phyloP scores from a whole-genome alignment of 2,888 invertebrate genomes.

The Drosophila pseudotalamancana region DNA sequence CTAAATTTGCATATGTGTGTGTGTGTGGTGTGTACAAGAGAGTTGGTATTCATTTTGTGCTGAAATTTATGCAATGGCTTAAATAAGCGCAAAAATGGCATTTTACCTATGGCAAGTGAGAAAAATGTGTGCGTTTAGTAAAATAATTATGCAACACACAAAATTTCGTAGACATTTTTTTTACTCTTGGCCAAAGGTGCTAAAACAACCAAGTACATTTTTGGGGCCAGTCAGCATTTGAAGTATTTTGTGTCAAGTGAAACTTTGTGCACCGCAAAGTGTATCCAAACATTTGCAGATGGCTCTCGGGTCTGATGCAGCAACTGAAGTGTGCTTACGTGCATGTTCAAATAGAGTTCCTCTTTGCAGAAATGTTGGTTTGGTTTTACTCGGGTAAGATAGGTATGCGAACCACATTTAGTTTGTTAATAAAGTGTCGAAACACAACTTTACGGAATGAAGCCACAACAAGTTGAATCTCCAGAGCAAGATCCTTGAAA shows the following conservation, averaged over 20 bases:
- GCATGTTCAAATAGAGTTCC: conserved; percentile 23
- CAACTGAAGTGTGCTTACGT: conserved; percentile 36
- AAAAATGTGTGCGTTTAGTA: conserved; percentile 57
- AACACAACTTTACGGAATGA: conserved; percentile 1
- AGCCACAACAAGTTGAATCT: neutral
- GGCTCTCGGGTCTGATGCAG: conserved; percentile 32
- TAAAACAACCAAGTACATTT: neutral
- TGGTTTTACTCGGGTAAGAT: neutral
- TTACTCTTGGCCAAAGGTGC: conserved; percentile 11
- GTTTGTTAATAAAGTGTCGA: conserved; percentile 19
- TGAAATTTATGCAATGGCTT: conserved; percentile 79
- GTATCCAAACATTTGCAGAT: conserved; percentile 53
- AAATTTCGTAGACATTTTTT: conserved; percentile 13
- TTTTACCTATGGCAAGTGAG: conserved; percentile 67
- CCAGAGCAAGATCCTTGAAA: neutral
- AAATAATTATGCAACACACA: conserved; percentile 69
- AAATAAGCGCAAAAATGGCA: conserved; percentile 78
- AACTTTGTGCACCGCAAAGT: conserved; percentile 56
- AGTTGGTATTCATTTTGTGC: conserved; percentile 50
- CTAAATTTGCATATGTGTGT: conserved; percentile 68
- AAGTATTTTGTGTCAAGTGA: conserved; percentile 49
- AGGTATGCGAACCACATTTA: conserved; percentile 25
- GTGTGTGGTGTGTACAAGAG: conserved; percentile 1
- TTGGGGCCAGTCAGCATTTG: conserved; percentile 6
- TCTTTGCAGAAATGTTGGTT: conserved; percentile 1